Conservation (phyloP, 2,888 invertebrate genomes). For the Synanthedon tipuliformis region DNA sequence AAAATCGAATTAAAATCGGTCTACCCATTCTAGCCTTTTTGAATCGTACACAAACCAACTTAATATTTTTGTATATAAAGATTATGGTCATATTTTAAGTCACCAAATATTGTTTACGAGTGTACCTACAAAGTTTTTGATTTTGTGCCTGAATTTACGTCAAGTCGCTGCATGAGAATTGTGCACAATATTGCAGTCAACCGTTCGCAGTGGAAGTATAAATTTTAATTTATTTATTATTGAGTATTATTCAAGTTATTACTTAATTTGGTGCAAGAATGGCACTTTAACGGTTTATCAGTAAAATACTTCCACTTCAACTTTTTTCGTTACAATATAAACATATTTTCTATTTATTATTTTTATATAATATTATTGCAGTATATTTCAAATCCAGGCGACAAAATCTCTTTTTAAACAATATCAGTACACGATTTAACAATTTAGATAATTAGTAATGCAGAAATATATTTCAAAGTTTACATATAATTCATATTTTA, state of each 20-base stretch:
- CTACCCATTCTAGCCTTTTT: no score
- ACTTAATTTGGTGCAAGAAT: not conserved
- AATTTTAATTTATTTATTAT: constrained; percentile 3
- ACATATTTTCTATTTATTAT: constrained; percentile 7
- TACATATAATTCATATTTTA: constrained; percentile 64
- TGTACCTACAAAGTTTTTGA: constrained; percentile 18
- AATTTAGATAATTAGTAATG: constrained; percentile 60
- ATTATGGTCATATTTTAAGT: constrained; percentile 6
- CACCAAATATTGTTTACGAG: constrained; percentile 33
- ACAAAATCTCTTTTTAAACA: constrained; percentile 48
- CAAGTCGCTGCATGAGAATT: constrained; percentile 1
- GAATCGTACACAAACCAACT: no score
- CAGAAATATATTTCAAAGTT: constrained; percentile 63
- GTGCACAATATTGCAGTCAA: constrained; percentile 1
- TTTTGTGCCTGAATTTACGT: constrained; percentile 25
- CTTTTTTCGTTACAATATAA: not conserved
- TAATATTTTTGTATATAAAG: no score
- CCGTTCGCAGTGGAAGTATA: constrained; percentile 1
- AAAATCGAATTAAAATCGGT: no score
- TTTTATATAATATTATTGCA: constrained; percentile 1
- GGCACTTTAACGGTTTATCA: not conserved
- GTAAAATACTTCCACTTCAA: constrained; percentile 14
- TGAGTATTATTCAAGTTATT: not conserved
- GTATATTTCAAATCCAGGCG: constrained; percentile 35
- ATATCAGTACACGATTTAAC: constrained; percentile 49